These are phyloP conservation scores for Drosophila nigromelanica DNA, from an alignment of 1,140 invertebrate species.

Conservation along the genomic window DNA sequence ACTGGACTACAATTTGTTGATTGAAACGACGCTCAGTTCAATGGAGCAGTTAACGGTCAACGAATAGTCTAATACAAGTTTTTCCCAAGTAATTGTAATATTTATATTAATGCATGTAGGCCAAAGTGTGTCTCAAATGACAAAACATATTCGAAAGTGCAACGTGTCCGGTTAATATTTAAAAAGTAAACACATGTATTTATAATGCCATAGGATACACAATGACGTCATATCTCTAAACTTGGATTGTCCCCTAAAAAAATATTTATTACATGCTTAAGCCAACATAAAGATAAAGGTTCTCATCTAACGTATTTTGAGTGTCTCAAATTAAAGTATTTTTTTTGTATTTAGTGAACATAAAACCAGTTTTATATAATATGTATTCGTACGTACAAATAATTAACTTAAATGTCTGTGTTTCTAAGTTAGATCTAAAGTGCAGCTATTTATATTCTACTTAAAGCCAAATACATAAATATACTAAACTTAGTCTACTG, in stretches of 20 bases:
- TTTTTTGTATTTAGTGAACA: not conserved
- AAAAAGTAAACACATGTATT: not conserved
- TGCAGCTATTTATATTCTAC: not conserved
- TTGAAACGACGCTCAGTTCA: conserved; percentile 89
- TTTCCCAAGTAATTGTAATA: not conserved
- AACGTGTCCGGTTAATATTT: not conserved
- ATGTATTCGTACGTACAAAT: not conserved
- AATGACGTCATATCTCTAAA: too few species aligned
- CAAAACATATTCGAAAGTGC: not conserved
- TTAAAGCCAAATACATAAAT: not conserved
- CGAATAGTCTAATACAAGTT: conserved; percentile 22
- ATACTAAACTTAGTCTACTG: not conserved
- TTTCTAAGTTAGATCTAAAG: not conserved
- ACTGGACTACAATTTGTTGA: conserved; percentile 91
- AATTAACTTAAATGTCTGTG: not conserved
- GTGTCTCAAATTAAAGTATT: not conserved
- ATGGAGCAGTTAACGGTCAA: conserved; percentile 69
- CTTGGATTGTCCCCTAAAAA: too few species aligned
- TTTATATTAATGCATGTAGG: conserved; percentile 12
- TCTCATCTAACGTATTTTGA: too few species aligned
- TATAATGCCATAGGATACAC: not conserved
- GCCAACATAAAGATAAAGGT: too few species aligned
- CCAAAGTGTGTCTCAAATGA: conserved; percentile 50
- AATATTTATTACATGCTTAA: too few species aligned
- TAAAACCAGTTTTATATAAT: not conserved